Percentiles rank a stretch among this genome's conserved stretches.
phyloP scores from a whole-genome alignment of 2,797 vertebrate genomes.

The Sebastes matsubarae region DNA sequence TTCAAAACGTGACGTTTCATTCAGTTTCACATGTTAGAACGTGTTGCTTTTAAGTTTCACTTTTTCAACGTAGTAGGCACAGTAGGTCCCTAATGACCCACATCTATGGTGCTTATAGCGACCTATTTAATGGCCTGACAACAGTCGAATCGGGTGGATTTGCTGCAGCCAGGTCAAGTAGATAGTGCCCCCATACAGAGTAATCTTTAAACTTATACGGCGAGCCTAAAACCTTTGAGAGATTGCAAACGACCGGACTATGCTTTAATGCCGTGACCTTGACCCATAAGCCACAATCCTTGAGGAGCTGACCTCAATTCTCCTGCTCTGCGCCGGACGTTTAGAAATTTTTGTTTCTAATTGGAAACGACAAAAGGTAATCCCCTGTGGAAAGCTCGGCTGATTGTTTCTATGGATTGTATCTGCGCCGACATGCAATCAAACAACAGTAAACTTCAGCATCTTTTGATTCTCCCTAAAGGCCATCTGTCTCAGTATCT shows the following conservation, averaged over 20 bases:
- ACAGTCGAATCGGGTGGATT: too few relatives aligned
- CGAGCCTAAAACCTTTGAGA: constrained; percentile 43
- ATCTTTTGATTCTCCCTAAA: constrained; percentile 17
- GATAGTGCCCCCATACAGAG: constrained; percentile 13
- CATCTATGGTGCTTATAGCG: too few relatives aligned
- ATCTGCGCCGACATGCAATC: constrained; percentile 33
- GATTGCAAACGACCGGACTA: constrained; percentile 35
- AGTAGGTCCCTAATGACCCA: too few relatives aligned
- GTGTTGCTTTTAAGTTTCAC: too few relatives aligned
- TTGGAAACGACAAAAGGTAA: constrained; percentile 57
- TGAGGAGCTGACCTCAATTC: constrained; percentile 51
- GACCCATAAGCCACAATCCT: constrained; percentile 50
- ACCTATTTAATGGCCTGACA: too few relatives aligned
- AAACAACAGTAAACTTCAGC: constrained; percentile 26
- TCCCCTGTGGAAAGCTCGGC: constrained; percentile 31
- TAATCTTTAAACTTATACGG: constrained; percentile 58
- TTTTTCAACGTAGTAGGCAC: too few relatives aligned
- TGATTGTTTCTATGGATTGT: constrained; percentile 59
- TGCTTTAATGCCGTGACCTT: constrained; percentile 55
- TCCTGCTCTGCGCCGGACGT: background rate
- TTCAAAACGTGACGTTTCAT: too few relatives aligned
- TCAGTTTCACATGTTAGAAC: too few relatives aligned
- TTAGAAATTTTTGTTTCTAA: constrained; percentile 37
- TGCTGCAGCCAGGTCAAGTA: constrained; percentile 44
- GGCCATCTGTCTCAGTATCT: constrained; percentile 39